Evolutionary conservation across 2,797 vertebrate species (phyloP).

Genomic region (Lacerta bilineata): DNA sequence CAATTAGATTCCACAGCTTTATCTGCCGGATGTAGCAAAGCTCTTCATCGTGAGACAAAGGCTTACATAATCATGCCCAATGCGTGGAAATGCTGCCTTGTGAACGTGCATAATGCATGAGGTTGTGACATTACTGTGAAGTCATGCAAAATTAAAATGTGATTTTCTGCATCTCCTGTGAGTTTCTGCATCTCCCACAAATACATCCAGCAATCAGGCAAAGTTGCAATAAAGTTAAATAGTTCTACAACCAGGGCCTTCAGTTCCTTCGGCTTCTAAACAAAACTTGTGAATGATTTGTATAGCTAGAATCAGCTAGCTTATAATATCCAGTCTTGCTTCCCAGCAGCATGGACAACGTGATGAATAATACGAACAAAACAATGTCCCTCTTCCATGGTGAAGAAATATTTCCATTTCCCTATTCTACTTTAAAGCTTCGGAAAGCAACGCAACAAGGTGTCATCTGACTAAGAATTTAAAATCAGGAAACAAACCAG

Average conservation of each 20-base stretch:
- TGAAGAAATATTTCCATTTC: conserved; percentile 37
- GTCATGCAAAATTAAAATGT: conserved; percentile 15
- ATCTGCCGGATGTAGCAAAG: neutral
- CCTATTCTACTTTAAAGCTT: conserved; percentile 38
- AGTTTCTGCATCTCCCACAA: neutral
- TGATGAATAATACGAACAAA: conserved; percentile 41
- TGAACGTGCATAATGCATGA: conserved; percentile 10
- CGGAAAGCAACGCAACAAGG: neutral
- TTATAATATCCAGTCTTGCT: conserved; percentile 19
- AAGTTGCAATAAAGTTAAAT: conserved; percentile 6
- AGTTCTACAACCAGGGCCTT: neutral
- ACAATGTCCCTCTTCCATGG: conserved; percentile 34
- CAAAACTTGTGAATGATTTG: conserved; percentile 23
- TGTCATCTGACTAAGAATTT: conserved; percentile 10
- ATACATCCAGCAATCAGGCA: conserved; percentile 14
- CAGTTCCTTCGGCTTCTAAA: conserved; percentile 39
- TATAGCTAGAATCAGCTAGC: neutral
- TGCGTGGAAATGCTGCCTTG: neutral
- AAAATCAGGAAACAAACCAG: conserved; percentile 20
- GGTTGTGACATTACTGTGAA: neutral
- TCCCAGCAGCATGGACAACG: conserved; percentile 4
- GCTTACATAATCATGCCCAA: neutral
- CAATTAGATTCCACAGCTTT: neutral
- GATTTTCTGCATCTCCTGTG: neutral
- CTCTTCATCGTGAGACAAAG: neutral